Percentiles rank a stretch among this genome's conserved stretches.
Evolutionary conservation across 2,888 invertebrate genomes (phyloP).

Genomic region (Leptinotarsa peninsularis): DNA sequence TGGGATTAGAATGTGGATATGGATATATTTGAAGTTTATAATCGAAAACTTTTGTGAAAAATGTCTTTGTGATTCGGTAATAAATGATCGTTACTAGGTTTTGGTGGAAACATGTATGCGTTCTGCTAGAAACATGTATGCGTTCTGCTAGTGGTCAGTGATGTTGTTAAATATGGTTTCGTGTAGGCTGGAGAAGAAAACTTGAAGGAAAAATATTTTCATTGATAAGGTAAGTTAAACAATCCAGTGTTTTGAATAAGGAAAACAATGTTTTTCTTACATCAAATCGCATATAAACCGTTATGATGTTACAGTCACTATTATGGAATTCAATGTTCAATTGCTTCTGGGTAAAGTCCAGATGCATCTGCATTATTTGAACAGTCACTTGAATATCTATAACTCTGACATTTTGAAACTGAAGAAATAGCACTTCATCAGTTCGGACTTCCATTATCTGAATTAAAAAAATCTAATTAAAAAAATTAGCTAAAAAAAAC

Average conservation of each 20-base stretch:
- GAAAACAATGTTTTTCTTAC: not conserved
- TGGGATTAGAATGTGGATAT: not conserved
- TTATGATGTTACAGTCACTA: not conserved
- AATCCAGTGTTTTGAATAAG: not conserved
- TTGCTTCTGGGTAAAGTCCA: no score
- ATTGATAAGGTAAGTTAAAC: not conserved
- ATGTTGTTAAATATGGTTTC: not conserved
- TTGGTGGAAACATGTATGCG: not conserved
- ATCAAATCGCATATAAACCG: not conserved
- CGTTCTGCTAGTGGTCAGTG: not conserved
- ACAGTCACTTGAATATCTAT: no score
- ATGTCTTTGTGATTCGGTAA: not conserved
- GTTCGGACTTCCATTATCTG: no score
- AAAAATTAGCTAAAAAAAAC: no score
- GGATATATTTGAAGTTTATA: not conserved
- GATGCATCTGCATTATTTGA: no score
- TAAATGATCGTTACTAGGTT: not conserved
- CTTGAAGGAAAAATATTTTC: not conserved
- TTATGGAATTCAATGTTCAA: no score
- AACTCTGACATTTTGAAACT: no score
- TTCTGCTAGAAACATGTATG: not conserved
- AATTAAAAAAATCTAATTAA: no score
- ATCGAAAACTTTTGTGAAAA: not conserved
- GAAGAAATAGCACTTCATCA: no score
- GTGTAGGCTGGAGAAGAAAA: not conserved